A percentile compares a stretch with the other conserved stretches of the same genome.
These are phyloP conservation scores for Dallia pectoralis DNA, from an alignment of 2,797 vertebrate species.

Conservation along the genomic window DNA sequence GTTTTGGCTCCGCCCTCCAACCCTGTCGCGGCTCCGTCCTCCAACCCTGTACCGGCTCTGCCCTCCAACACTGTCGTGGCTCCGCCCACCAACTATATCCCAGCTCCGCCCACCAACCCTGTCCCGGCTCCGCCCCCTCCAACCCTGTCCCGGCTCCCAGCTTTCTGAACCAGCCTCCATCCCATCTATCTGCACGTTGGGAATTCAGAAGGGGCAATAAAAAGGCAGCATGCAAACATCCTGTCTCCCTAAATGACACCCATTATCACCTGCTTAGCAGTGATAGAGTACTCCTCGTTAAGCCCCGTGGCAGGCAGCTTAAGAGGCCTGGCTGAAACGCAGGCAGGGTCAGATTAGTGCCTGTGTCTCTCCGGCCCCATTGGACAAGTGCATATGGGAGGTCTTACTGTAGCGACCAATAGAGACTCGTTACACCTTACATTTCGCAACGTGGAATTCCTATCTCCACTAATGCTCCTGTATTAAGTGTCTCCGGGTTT, in stretches of 20 bases:
- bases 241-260: constrained; percentile 37
- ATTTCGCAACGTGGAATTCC: constrained; percentile 41
- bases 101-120: not conserved
- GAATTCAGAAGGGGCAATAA: constrained; percentile 16
- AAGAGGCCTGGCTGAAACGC: constrained; percentile 19
- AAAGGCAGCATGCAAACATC: constrained; percentile 37
- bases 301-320: constrained; percentile 24
- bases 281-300: constrained; percentile 49
- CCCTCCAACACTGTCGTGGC: constrained; percentile 8
- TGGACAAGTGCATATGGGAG: constrained; percentile 33
- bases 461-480: constrained; percentile 38
- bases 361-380: constrained; percentile 36
- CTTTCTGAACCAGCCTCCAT: constrained; percentile 5
- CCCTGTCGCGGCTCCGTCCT: not conserved
- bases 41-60: not conserved
- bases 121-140: not conserved
- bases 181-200: not conserved
- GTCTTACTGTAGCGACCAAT: constrained; percentile 22
- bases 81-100: too few relatives aligned
- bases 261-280: constrained; percentile 52
- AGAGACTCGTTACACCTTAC: constrained; percentile 20
- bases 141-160: constrained; percentile 8
- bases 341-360: constrained; percentile 6
- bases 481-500: constrained; percentile 17
- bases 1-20: not conserved